Evolutionary conservation across 2,888 invertebrate genomes (phyloP).

Genomic region (Sinentomon sp.): DNA sequence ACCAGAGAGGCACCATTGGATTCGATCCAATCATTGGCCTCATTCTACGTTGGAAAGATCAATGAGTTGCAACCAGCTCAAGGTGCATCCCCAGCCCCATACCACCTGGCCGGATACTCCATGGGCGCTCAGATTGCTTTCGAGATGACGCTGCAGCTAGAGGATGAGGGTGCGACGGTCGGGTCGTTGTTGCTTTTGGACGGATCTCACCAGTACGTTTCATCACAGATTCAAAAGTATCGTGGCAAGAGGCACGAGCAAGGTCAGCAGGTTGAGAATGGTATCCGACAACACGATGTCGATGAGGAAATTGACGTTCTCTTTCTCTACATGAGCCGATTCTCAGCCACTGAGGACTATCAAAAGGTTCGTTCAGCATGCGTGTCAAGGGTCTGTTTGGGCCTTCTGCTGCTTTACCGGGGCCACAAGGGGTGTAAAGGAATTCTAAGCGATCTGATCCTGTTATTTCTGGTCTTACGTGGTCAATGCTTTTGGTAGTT

Average conservation of each 20-base stretch:
- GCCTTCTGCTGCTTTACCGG: too few species aligned
- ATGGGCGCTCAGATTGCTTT: conserved; percentile 83
- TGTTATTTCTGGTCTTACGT: too few species aligned
- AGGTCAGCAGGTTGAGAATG: too few species aligned
- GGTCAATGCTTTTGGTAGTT: too few species aligned
- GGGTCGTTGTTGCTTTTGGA: conserved; percentile 48
- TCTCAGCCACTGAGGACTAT: conserved; percentile 46
- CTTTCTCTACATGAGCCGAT: conserved; percentile 52
- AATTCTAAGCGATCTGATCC: too few species aligned
- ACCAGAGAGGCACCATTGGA: conserved; percentile 41
- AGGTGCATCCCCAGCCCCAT: too few species aligned
- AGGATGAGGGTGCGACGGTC: conserved; percentile 28
- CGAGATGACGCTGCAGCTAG: conserved; percentile 71
- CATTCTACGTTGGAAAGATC: conserved; percentile 37
- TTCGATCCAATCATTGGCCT: conserved; percentile 40
- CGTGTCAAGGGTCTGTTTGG: too few species aligned
- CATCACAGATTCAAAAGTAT: conserved; percentile 40
- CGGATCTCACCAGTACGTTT: conserved; percentile 60
- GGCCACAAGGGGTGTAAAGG: too few species aligned
- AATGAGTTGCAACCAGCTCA: too few species aligned
- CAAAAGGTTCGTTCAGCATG: conserved; percentile 27
- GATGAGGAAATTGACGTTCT: conserved; percentile 31
- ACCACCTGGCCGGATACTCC: conserved; percentile 74
- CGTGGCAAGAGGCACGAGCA: conserved; percentile 22
- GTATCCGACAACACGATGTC: conserved; percentile 33